Conservation (phyloP, 2,888 invertebrate genomes). For the Blastobasis adustella region DNA sequence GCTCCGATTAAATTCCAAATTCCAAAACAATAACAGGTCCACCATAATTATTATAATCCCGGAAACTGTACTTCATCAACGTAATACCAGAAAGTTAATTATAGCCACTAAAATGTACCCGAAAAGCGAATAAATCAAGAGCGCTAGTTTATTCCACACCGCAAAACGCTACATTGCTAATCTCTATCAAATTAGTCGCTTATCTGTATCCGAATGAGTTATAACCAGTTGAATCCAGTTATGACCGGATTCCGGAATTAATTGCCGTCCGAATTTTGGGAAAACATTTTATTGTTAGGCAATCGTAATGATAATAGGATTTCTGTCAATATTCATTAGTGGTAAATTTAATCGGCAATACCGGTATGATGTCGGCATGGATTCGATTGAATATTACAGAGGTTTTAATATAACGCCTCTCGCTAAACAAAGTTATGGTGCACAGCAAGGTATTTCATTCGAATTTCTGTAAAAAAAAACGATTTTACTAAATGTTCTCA, state of each 20-base stretch:
- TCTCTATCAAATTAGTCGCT: conserved; percentile 29
- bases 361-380: too few relatives aligned
- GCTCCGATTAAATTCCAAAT: neutral
- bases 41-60: neutral
- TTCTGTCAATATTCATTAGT: too few relatives aligned
- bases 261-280: neutral
- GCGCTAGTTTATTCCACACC: conserved; percentile 19
- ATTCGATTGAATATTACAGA: too few relatives aligned
- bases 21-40: neutral
- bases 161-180: conserved; percentile 21
- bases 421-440: too few relatives aligned
- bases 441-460: too few relatives aligned
- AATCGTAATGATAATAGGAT: too few relatives aligned
- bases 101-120: conserved; percentile 15
- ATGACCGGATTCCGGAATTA: conserved; percentile 10
- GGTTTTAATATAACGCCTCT: too few relatives aligned
- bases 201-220: conserved; percentile 18
- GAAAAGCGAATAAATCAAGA: conserved; percentile 24
- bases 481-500: too few relatives aligned
- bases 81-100: neutral
- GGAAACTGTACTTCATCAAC: neutral
- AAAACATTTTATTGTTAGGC: too few relatives aligned
- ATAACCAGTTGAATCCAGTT: conserved; percentile 1
- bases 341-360: too few relatives aligned
- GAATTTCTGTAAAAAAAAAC: too few relatives aligned